Conservation (phyloP, 2,113 vertebrate species). For the Nothocercus julius region DNA sequence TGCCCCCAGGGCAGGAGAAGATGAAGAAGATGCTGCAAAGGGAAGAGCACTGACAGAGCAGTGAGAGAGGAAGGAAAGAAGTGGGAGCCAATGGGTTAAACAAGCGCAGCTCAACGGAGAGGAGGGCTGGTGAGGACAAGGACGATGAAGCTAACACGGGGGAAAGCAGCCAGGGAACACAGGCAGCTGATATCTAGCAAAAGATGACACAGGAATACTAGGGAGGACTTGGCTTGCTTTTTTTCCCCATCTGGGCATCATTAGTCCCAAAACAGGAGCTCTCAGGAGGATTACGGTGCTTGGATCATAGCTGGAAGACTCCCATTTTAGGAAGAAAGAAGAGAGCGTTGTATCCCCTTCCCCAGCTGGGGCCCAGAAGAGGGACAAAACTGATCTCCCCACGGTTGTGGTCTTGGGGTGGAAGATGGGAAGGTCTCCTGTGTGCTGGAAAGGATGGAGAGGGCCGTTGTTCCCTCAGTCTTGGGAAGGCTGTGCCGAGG, state of each 20-base stretch:
- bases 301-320: constrained; percentile 30
- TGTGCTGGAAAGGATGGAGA: neutral
- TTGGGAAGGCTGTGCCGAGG: neutral
- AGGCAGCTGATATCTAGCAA: neutral
- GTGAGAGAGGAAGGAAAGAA: neutral
- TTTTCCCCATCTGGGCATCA: constrained; percentile 12
- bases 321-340: constrained; percentile 68
- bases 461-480: neutral
- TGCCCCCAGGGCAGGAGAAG: neutral
- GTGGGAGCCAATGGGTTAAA: neutral
- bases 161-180: neutral
- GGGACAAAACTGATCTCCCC: neutral
- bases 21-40: neutral
- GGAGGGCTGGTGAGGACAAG: neutral
- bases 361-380: constrained; percentile 16
- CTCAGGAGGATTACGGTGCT: constrained; percentile 30
- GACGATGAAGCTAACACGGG: neutral
- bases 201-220: constrained; percentile 10
- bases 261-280: constrained; percentile 37
- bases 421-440: neutral
- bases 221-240: neutral
- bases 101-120: neutral
- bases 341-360: neutral
- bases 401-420: neutral
- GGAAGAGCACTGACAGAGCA: neutral